phyloP scores from a whole-genome alignment of 2,888 invertebrate species.

The Eilema griseolum region DNA sequence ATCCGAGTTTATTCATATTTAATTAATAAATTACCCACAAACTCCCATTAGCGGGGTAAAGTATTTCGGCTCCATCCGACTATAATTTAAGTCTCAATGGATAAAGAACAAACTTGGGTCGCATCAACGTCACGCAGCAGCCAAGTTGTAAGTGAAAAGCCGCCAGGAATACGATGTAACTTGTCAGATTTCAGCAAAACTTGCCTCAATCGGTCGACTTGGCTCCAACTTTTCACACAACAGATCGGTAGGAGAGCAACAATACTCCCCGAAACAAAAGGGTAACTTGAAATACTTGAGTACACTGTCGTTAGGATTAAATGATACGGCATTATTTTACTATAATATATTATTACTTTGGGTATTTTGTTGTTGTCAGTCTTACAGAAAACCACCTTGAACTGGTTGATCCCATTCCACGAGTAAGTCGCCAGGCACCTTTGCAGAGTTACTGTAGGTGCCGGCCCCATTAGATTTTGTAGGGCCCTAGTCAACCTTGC shows the following conservation, averaged over 20 bases:
- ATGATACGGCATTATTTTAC: constrained; percentile 38
- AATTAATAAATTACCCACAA: constrained; percentile 38
- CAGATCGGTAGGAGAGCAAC: constrained; percentile 73
- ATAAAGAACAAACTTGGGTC: constrained; percentile 78
- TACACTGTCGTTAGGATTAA: constrained; percentile 66
- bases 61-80: constrained; percentile 54
- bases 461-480: too few relatives aligned
- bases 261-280: constrained; percentile 78
- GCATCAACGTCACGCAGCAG: constrained; percentile 77
- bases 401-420: too few relatives aligned
- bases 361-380: too few relatives aligned
- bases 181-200: constrained; percentile 77
- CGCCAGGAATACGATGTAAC: constrained; percentile 77
- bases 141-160: constrained; percentile 76
- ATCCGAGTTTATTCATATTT: constrained; percentile 14
- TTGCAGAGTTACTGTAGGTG: too few relatives aligned
- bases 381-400: too few relatives aligned
- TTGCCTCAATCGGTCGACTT: constrained; percentile 75
- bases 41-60: constrained; percentile 37
- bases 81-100: constrained; percentile 72
- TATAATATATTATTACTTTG: neutral
- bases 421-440: too few relatives aligned
- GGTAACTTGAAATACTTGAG: constrained; percentile 67
- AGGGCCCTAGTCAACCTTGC: too few relatives aligned
- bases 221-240: constrained; percentile 71